phyloP scores from a whole-genome alignment of 2,888 invertebrate genomes.

The Orthosia cruda region DNA sequence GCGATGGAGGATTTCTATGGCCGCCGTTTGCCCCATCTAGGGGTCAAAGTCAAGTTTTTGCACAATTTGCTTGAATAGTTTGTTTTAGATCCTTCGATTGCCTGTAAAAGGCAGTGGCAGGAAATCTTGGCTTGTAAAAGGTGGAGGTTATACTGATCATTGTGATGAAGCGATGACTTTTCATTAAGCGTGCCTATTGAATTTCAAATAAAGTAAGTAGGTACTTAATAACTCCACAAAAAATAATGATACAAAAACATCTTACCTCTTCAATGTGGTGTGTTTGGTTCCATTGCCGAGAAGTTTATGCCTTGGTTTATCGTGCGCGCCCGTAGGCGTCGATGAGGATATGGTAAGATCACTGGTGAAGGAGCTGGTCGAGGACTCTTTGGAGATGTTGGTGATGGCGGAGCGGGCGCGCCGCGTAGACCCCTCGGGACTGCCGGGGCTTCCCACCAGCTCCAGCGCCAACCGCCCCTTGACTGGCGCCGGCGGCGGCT shows the following conservation, averaged over 20 bases:
- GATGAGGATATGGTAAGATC: slow-evolving; percentile 93
- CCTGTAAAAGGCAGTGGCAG: not conserved
- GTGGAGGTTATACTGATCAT: too few relatives aligned
- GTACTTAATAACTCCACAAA: not conserved
- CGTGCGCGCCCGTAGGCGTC: slow-evolving; percentile 92
- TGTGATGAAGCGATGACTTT: not conserved
- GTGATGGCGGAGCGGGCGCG: slow-evolving; percentile 75
- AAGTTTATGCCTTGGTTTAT: slow-evolving; percentile 93
- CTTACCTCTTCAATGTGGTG: slow-evolving; percentile 94
- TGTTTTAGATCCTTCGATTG: not conserved
- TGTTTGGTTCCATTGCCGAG: slow-evolving; percentile 94
- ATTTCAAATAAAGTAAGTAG: not conserved
- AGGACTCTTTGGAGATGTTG: slow-evolving; percentile 93
- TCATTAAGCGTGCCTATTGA: not conserved
- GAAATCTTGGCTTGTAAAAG: not conserved
- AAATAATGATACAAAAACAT: slow-evolving; percentile 10
- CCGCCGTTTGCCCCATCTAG: too few relatives aligned
- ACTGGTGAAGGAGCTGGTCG: slow-evolving; percentile 93
- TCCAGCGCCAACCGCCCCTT: slow-evolving; percentile 91
- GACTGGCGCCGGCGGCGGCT: slow-evolving; percentile 93
- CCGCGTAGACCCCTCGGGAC: slow-evolving; percentile 83
- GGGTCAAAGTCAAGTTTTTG: too few relatives aligned
- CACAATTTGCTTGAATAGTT: not conserved
- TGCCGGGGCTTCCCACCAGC: slow-evolving; percentile 85
- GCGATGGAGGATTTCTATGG: too few relatives aligned